Conservation (phyloP, 1,140 invertebrate species). For the Panulirus ornatus region DNA sequence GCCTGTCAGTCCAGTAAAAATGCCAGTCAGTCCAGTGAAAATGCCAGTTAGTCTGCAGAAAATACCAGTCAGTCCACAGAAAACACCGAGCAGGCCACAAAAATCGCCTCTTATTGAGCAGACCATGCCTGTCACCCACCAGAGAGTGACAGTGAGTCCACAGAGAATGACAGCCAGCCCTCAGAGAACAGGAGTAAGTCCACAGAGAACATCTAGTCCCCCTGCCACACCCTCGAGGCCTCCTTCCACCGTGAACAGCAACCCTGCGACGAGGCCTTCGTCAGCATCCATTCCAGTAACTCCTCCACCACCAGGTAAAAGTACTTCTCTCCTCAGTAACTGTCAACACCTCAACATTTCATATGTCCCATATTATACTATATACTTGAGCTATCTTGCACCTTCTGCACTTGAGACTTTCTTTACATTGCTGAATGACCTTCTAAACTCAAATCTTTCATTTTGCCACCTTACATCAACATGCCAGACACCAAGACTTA, state of each 20-base stretch:
- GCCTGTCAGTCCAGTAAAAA: not conserved
- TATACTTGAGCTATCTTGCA: too few relatives aligned
- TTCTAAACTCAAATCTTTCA: too few relatives aligned
- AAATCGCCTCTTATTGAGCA: too few relatives aligned
- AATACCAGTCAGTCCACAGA: conserved; percentile 32
- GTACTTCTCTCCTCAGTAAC: too few relatives aligned
- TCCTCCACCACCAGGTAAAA: not conserved
- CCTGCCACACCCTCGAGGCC: conserved; percentile 2
- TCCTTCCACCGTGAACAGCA: not conserved
- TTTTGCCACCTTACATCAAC: too few relatives aligned
- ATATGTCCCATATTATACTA: too few relatives aligned
- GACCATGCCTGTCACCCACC: conserved; percentile 13
- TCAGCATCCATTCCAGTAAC: not conserved
- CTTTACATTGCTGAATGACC: too few relatives aligned
- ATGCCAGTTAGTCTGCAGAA: conserved; percentile 28
- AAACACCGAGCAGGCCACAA: conserved; percentile 2
- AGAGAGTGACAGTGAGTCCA: conserved; percentile 23
- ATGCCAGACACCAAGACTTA: too few relatives aligned
- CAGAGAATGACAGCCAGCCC: conserved; percentile 24
- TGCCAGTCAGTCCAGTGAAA: not conserved
- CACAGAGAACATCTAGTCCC: not conserved
- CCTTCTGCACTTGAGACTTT: too few relatives aligned
- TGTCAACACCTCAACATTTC: too few relatives aligned
- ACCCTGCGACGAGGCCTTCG: not conserved
- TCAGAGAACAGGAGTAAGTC: not conserved